Base-by-base conservation (phyloP, 2,888 invertebrate species). In the Pristionchus maxplancki region DNA sequence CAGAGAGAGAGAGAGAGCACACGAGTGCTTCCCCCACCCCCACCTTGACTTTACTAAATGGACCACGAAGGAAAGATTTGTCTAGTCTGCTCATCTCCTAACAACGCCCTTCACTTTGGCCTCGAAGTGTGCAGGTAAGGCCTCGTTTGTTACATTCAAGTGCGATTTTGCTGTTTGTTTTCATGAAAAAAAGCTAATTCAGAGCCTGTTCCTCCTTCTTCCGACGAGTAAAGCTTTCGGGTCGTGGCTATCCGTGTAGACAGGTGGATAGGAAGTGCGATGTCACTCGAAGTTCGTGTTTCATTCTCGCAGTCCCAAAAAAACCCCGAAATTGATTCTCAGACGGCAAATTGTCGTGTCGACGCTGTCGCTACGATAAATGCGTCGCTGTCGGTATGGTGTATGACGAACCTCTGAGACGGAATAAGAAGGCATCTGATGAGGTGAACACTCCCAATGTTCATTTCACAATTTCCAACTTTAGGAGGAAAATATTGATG, bases 121-220 rank as follows among this genome's bases (percentile, higher is more conserved):
- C 1, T 71, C 4, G 67, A 31, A 5, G 67, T 28, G 34, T 71
- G 71, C 37, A 34, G 71, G 71, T 71, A 6, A 8, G 20, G 4
- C 6, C 8, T 24, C 11, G 37, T 37, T 67, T 67, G 13, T 28
- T 4, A n/a, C n/a, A n/a, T n/a, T n/a, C n/a, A n/a, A n/a, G n/a
- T n/a, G n/a, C n/a, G n/a, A n/a, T n/a, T n/a, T n/a, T n/a, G n/a
- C n/a, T n/a, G n/a, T 4, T 2, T 11, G 0, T 71, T 37, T 37
- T 6, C 37, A 17, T 5, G 8, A 5, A 6, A 1, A 58, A 24
- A 58, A 20, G 24, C 58, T 6, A 58, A 24, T 58, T 71, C 71
- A 71, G 71, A 71, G 71, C 71, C 17, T 71, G 71, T 17, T 13
- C 71, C 37, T 20, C 71, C 20, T 71, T 71, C 40, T 71, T 71